These are phyloP conservation scores for Onchidella celtica DNA, from an alignment of 2,888 invertebrate genomes.

Conservation along the genomic window DNA sequence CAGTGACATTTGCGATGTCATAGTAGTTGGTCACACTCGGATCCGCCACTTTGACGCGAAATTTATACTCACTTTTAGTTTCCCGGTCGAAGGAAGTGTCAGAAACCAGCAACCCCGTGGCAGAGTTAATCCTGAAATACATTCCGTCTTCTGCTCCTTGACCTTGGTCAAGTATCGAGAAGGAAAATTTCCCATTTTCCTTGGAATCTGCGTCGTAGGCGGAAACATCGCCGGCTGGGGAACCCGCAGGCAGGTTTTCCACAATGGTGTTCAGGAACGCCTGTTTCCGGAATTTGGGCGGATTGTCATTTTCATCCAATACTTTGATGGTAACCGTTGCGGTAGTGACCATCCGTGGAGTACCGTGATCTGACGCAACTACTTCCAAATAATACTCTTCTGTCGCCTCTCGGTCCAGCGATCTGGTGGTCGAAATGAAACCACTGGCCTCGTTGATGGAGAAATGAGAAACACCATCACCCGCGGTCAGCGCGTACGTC, in stretches of 20 bases:
- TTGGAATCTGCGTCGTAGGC: conserved; percentile 95
- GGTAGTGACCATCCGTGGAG: conserved; percentile 83
- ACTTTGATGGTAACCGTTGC: conserved; percentile 83
- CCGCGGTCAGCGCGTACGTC: conserved; percentile 69
- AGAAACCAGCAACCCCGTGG: conserved; percentile 90
- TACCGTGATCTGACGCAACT: conserved; percentile 66
- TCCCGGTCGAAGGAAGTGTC: conserved; percentile 92
- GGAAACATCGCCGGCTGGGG: conserved; percentile 92
- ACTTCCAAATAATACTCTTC: conserved; percentile 86
- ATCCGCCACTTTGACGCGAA: conserved; percentile 92
- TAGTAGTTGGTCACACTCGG: conserved; percentile 84
- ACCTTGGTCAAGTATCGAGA: conserved; percentile 41
- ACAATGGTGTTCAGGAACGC: conserved; percentile 93
- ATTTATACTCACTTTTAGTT: conserved; percentile 89
- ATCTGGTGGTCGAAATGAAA: conserved; percentile 90
- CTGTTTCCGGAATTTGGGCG: conserved; percentile 83
- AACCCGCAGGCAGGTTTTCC: conserved; percentile 93
- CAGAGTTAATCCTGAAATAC: conserved; percentile 84
- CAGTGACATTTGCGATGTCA: conserved; percentile 94
- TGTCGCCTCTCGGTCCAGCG: conserved; percentile 90
- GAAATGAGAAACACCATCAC: conserved; percentile 83
- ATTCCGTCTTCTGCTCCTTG: conserved; percentile 81
- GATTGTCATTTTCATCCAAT: conserved; percentile 90
- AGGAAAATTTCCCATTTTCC: conserved; percentile 87
- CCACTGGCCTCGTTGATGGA: conserved; percentile 91